These are phyloP conservation scores for Chalcis sispes DNA, from an alignment of 2,888 invertebrate species.

Conservation along the genomic window DNA sequence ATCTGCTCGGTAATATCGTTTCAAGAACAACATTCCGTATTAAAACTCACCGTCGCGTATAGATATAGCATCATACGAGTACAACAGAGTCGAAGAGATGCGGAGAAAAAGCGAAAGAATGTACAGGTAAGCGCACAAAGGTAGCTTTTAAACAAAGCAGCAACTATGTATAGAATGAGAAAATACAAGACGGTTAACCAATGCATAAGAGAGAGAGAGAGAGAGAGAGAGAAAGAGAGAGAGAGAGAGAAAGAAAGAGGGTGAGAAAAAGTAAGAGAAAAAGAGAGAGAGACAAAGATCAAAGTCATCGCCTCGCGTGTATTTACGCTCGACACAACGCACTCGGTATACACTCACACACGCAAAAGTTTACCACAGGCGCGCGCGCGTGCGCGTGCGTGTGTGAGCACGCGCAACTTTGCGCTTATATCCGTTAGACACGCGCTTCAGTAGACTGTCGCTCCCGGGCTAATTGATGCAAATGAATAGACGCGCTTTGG, in stretches of 20 bases:
- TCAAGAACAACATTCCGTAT: too few species aligned
- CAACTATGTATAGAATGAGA: too few species aligned
- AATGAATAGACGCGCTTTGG: conserved; percentile 24
- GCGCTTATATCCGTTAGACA: too few species aligned
- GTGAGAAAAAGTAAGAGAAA: not conserved
- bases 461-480: conserved; percentile 29
- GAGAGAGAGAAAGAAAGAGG: too few species aligned
- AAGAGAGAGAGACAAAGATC: conserved; percentile 8
- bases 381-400: not conserved
- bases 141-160: too few species aligned
- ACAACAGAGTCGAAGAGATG: too few species aligned
- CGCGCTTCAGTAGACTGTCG: not conserved
- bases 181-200: not conserved
- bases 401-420: not conserved
- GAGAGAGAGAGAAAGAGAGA: too few species aligned
- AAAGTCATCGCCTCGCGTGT: not conserved
- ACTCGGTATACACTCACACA: not conserved
- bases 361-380: not conserved
- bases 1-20: too few species aligned
- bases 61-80: too few species aligned
- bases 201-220: not conserved
- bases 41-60: too few species aligned
- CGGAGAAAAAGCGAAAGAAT: too few species aligned
- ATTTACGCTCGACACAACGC: not conserved
- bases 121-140: too few species aligned